Base-by-base conservation (phyloP, 1,140 invertebrate genomes). In the Antheraea pernyi region DNA sequence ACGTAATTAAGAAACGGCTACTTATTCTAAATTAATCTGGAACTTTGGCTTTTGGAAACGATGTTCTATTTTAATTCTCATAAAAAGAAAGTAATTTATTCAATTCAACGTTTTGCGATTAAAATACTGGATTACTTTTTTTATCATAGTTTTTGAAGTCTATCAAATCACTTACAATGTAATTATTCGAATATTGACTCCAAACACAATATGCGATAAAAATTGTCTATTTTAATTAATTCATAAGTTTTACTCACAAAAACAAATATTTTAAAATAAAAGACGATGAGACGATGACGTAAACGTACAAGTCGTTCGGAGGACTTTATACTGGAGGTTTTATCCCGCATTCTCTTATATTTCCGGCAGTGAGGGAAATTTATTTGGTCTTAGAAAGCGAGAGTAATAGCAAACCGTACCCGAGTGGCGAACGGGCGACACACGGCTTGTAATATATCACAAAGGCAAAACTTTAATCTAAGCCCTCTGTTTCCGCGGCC, bases 361-460 rank as follows among this genome's bases (percentile, higher is more conserved):
- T 79, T 75, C 71, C 75, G 69, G 36, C 67, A 59, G 63, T 65
- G 65, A 65, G 63, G 72, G 75, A 75, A 80, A 78, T 80, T 82
- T 78, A 82, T 82, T 77, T 76, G 72, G 70, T 61, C 75, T 67
- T 61, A 69, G 68, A 71, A 78, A 78, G 74, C 75, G 71, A 69
- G 73, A 76, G 74, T 76, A 75, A 77, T 80, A 73, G 71, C 69
- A 77, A 77, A 74, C 74, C 60, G 64, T 68, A 68, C 39, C 66
- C 71, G 59, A 73, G 75, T 77, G 59, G 67, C 69, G 77, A 76
- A 76, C 75, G 72, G 70, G 77, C 71, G 73, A 78, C 81, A 76
- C 70, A 69, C 71, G 75, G 77, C 76, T 76, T 73, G 73, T 76
- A 78, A 80, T 83, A 83, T 75, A 76, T 80, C 76, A 80, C 73